A percentile compares a stretch with the other conserved stretches of the same genome.
phyloP scores from a whole-genome alignment of 2,888 invertebrate genomes.

The Pardosa pseudoannulata region DNA sequence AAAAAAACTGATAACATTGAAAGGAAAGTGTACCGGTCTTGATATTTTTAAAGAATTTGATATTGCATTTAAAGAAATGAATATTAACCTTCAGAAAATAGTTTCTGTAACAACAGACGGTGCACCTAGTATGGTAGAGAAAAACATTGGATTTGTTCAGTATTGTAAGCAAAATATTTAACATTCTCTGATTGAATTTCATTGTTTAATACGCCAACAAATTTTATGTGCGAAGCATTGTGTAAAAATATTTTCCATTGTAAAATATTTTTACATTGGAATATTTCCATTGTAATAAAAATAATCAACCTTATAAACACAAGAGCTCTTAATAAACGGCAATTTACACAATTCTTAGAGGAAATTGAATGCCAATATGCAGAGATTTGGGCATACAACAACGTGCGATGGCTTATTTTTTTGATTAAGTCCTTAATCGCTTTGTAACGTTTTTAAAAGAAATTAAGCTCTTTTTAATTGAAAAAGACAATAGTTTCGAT shows the following conservation, averaged over 20 bases:
- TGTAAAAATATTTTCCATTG: neutral
- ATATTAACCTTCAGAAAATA: neutral
- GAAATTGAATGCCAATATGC: neutral
- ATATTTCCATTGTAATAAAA: conserved; percentile 13
- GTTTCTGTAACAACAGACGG: neutral
- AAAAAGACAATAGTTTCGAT: neutral
- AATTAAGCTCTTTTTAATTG: neutral
- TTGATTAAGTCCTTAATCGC: neutral
- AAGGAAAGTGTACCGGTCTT: neutral
- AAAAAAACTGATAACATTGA: too few relatives aligned
- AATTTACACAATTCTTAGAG: conserved; percentile 18
- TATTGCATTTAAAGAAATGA: neutral
- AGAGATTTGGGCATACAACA: conserved; percentile 32
- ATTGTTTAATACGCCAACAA: neutral
- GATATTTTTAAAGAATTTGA: neutral
- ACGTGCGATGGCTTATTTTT: neutral
- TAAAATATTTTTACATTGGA: too few relatives aligned
- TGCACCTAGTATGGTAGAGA: too few relatives aligned
- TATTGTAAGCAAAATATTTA: neutral
- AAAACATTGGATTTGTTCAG: neutral
- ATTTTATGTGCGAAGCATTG: neutral
- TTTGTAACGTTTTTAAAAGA: neutral
- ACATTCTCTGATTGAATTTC: too few relatives aligned
- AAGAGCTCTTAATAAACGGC: conserved; percentile 16
- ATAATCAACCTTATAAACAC: conserved; percentile 20